phyloP scores from a whole-genome alignment of 2,797 vertebrate genomes.

The Falco concolor region DNA sequence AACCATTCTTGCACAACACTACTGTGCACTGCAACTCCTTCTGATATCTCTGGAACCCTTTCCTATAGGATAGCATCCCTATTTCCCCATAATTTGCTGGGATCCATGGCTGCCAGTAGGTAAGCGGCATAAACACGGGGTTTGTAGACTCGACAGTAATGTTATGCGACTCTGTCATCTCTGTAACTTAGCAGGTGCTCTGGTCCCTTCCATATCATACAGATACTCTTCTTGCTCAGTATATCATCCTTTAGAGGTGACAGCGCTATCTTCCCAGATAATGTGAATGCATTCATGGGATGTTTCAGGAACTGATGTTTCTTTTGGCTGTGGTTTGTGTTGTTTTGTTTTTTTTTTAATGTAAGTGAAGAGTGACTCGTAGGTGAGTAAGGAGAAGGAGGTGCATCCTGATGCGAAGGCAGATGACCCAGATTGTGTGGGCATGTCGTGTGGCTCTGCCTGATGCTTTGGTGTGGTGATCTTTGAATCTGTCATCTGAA shows the following conservation, averaged over 20 bases:
- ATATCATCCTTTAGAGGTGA: neutral
- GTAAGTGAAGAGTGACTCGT: neutral
- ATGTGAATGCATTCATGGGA: neutral
- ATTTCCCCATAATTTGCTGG: neutral
- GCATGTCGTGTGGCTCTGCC: rapidly evolving
- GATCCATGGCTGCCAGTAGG: neutral
- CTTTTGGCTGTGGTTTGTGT: neutral
- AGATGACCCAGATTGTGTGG: neutral
- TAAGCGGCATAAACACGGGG: neutral
- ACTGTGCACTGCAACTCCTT: neutral
- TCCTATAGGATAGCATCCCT: neutral
- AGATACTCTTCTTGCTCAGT: neutral
- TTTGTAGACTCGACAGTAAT: neutral
- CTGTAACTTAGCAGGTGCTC: neutral
- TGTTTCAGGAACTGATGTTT: neutral
- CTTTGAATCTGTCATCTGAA: neutral
- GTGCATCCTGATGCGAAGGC: neutral
- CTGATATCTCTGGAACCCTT: neutral
- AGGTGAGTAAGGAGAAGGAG: neutral
- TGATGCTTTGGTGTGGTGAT: neutral
- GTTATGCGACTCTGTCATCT: neutral
- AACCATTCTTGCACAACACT: neutral
- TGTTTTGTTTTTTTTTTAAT: neutral
- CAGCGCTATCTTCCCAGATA: neutral
- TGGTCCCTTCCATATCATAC: neutral